These are phyloP conservation scores for Drosophila anceps DNA, from an alignment of 2,888 invertebrate species.

Conservation along the genomic window DNA sequence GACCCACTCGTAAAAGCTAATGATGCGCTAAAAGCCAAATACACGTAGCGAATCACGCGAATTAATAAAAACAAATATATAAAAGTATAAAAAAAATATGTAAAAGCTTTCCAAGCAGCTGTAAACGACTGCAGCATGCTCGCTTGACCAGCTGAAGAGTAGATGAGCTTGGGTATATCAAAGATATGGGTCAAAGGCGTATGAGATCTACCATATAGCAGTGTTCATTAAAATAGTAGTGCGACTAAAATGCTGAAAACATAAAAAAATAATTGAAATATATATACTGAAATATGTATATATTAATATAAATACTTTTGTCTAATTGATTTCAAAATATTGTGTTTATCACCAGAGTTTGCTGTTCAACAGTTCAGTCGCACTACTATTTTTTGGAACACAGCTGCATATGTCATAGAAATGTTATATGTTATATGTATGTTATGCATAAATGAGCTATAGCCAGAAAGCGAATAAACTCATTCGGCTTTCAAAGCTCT, in stretches of 20 bases:
- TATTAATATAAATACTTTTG: too few species aligned
- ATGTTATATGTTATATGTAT: neutral
- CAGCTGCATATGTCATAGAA: too few species aligned
- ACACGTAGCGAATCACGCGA: slow-evolving; percentile 38
- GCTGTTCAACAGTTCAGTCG: too few species aligned
- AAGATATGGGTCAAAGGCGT: neutral
- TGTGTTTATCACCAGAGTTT: too few species aligned
- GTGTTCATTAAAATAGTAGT: too few species aligned
- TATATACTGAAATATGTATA: too few species aligned
- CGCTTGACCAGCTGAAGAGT: neutral
- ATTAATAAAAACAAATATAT: slow-evolving; percentile 20
- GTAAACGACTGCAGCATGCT: neutral
- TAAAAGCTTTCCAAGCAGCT: neutral
- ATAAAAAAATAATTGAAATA: too few species aligned
- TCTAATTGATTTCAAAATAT: too few species aligned
- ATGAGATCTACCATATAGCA: too few species aligned
- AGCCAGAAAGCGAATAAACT: neutral
- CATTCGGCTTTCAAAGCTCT: neutral
- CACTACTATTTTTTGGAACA: too few species aligned
- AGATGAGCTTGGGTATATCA: neutral
- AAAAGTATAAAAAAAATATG: neutral
- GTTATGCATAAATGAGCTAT: neutral
- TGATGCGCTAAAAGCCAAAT: slow-evolving; percentile 33
- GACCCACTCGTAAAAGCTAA: slow-evolving; percentile 29
- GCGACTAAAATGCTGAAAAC: too few species aligned